Base-by-base conservation (phyloP, 2,797 vertebrate genomes). In the Oryzias sinensis region DNA sequence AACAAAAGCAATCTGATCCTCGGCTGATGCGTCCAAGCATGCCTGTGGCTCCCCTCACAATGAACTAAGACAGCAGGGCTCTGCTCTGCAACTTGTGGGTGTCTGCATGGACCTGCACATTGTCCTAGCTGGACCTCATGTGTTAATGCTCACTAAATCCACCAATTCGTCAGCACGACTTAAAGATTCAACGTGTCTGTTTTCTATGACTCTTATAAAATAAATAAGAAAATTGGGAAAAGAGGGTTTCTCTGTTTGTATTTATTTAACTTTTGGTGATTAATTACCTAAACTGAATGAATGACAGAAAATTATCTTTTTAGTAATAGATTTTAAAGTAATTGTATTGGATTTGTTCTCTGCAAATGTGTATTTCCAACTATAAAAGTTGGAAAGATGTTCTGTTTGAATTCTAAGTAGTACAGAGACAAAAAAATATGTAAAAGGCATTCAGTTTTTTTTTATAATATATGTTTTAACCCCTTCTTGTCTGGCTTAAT, bases 1-100 rank as follows among this genome's bases (percentile, higher is more conserved):
- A 88, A 91, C 88, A 90, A 91, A 84, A 88, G 88, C 84, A 82
- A 88, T 68, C 70, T 88, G 85, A 91, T 91, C 86, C 87, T 53
- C 47, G 69, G 74, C 72, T 74, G 83, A 89, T 74, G 76, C 70
- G 83, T 84, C 74, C 70, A 70, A 86, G 86, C 83, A 82, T 43
- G 84, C 74, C 79, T 62, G 65, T 53, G 16, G 64, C 50, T 71
- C 69, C 60, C 59, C 11, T 25, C 2, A 86, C 86, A 88, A 87
- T 82, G 78, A 72, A 27, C 53, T 42, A 22, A 77, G 80, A 76
- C 75, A 83, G 79, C 70, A 53, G 70, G 84, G 73, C 71, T 83
- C 76, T 74, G 47, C 69, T 46, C 68, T 66, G 62, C 70, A 70
- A 74, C 80, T 75, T 71, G 56, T 76, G 76, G 82, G 73, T 87